Conservation (phyloP, 37 sponge, comb jelly and placozoan species). For the Chondrilla cf. caribensis region DNA sequence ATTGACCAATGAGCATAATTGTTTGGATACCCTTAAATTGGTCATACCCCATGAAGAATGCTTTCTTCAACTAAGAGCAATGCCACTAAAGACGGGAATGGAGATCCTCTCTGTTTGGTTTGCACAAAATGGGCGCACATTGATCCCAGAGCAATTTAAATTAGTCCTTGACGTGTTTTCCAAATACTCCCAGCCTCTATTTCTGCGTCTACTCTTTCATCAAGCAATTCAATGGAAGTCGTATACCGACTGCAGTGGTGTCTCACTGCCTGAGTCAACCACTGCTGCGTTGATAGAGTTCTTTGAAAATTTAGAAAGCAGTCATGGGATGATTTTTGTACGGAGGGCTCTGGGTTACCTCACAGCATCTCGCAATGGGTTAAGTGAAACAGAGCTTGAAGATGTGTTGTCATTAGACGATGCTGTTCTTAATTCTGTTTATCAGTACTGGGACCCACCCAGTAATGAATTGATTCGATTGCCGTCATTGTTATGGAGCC, state of each 20-base stretch:
- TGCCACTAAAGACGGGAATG: constrained; percentile 35
- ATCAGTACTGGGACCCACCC: constrained; percentile 73
- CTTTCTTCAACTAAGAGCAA: constrained; percentile 31
- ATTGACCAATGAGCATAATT: constrained; percentile 44
- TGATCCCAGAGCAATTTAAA: constrained; percentile 17
- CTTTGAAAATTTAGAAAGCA: constrained; percentile 35
- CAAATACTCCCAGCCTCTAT: constrained; percentile 45
- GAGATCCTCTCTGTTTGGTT: constrained; percentile 51
- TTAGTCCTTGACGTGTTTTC: constrained; percentile 34
- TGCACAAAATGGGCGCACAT: constrained; percentile 1
- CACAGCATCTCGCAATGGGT: constrained; percentile 47
- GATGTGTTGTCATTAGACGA: constrained; percentile 68
- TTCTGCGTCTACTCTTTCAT: constrained; percentile 50
- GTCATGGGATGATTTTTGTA: constrained; percentile 45
- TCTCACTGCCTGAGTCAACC: constrained; percentile 29
- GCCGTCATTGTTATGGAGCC: constrained; percentile 54
- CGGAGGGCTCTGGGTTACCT: constrained; percentile 48
- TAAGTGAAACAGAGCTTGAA: constrained; percentile 68
- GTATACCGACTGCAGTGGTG: constrained; percentile 16
- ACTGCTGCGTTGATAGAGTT: constrained; percentile 27
- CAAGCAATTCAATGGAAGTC: constrained; percentile 54
- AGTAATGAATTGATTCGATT: constrained; percentile 35
- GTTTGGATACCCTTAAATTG: constrained; percentile 32
- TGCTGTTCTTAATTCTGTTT: constrained; percentile 61
- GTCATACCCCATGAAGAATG: constrained; percentile 14